A percentile compares a stretch with the other conserved stretches of the same genome.
phyloP scores from a whole-genome alignment of 2,113 vertebrate species.

The Saccopteryx bilineata region DNA sequence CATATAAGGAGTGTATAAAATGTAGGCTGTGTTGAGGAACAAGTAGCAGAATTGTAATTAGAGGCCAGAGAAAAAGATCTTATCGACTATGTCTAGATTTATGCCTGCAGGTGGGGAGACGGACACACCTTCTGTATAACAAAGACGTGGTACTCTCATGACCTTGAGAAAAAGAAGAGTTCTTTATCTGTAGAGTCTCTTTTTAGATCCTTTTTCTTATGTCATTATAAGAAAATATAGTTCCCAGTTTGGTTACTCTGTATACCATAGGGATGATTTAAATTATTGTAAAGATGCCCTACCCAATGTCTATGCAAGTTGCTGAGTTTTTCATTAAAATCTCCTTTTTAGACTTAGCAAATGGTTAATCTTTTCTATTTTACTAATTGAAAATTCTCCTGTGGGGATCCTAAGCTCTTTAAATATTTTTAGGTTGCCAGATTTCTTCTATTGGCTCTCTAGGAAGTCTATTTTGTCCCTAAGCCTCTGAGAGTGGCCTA shows the following conservation, averaged over 20 bases:
- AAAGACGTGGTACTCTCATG: neutral
- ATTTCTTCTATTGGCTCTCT: conserved; percentile 86
- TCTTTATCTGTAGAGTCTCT: conserved; percentile 73
- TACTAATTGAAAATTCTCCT: conserved; percentile 85
- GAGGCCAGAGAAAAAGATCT: neutral
- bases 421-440: conserved; percentile 88
- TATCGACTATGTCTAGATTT: neutral
- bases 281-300: conserved; percentile 80
- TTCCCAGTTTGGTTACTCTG: conserved; percentile 70
- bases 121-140: neutral
- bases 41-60: conserved; percentile 27
- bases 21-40: neutral
- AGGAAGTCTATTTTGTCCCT: conserved; percentile 86
- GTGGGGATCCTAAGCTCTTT: conserved; percentile 85
- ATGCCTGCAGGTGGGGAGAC: neutral
- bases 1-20: neutral
- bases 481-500: conserved; percentile 82
- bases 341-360: conserved; percentile 76
- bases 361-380: conserved; percentile 84
- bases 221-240: conserved; percentile 37
- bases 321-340: conserved; percentile 80
- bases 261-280: conserved; percentile 80
- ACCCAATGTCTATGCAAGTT: conserved; percentile 64
- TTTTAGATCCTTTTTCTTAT: conserved; percentile 69
- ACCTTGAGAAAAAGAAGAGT: neutral